These are phyloP conservation scores for Pristionchus mayeri DNA, from an alignment of 2,888 invertebrate genomes.

Conservation along the genomic window DNA sequence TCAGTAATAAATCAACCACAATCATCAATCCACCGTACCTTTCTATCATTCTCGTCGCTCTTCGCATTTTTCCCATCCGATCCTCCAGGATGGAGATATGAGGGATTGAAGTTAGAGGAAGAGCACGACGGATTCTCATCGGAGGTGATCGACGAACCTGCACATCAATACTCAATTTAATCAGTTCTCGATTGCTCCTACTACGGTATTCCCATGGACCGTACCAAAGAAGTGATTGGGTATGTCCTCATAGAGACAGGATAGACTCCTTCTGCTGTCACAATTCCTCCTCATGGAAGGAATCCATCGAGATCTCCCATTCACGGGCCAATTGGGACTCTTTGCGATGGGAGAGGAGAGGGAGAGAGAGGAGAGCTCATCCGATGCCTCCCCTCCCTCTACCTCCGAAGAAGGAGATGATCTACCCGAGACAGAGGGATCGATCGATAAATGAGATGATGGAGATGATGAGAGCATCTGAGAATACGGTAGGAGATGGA, in stretches of 20 bases:
- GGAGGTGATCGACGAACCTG: conserved; percentile 26
- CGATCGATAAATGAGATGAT: conserved; percentile 8
- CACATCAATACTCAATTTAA: not conserved
- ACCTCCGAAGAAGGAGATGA: conserved; percentile 20
- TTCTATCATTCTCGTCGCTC: not conserved
- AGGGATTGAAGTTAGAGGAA: conserved; percentile 18
- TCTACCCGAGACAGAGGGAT: not conserved
- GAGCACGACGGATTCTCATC: conserved; percentile 18
- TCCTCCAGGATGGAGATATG: conserved; percentile 8
- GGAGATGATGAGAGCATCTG: not conserved
- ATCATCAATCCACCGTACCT: not conserved
- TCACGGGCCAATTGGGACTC: conserved; percentile 13
- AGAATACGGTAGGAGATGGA: not conserved
- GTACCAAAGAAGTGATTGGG: conserved; percentile 36
- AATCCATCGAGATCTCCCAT: conserved; percentile 7
- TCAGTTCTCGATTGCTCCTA: not conserved
- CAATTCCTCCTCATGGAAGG: conserved; percentile 20
- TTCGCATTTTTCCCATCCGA: not conserved
- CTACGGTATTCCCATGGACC: not conserved
- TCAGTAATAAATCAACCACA: not conserved
- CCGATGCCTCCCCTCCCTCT: conserved; percentile 3
- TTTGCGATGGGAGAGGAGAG: conserved; percentile 6
- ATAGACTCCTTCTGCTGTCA: conserved; percentile 22
- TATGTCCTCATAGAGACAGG: conserved; percentile 35
- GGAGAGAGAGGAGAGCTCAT: conserved; percentile 8